phyloP scores from a whole-genome alignment of 2,113 vertebrate species.

The Centropus unirufus region DNA sequence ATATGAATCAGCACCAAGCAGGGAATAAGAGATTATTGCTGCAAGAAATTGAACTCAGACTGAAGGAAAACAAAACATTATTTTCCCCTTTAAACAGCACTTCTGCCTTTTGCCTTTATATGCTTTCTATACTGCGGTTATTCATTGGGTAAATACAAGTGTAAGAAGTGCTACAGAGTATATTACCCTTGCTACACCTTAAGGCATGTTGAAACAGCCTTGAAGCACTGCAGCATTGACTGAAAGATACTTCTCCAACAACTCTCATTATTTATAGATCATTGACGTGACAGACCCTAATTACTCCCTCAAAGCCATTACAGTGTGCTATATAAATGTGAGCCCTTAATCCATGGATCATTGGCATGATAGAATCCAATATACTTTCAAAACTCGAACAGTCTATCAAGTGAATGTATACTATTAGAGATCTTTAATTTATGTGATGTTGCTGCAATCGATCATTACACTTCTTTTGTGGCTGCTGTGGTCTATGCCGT shows the following conservation, averaged over 20 bases:
- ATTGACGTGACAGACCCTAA: constrained; percentile 13
- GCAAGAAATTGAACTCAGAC: background rate
- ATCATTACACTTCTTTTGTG: constrained; percentile 44
- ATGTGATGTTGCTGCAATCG: constrained; percentile 14
- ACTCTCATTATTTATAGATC: constrained; percentile 38
- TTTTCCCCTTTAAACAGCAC: background rate
- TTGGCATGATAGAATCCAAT: constrained; percentile 27
- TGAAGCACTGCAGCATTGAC: background rate
- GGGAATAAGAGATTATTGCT: background rate
- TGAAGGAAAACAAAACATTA: background rate
- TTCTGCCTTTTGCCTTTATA: background rate
- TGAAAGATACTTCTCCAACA: background rate
- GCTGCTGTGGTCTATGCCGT: background rate
- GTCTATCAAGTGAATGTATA: constrained; percentile 16
- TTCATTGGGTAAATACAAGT: background rate
- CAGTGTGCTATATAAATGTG: constrained; percentile 1
- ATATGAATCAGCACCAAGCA: background rate
- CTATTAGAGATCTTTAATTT: constrained; percentile 21
- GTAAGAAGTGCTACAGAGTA: background rate
- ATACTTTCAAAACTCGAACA: constrained; percentile 8
- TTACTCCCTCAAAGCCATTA: constrained; percentile 20
- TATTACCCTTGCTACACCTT: constrained; percentile 30
- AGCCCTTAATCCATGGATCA: constrained; percentile 32
- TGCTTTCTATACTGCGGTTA: background rate
- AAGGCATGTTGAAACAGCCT: background rate